phyloP scores from a whole-genome alignment of 2,888 invertebrate species.

The Troides helena region DNA sequence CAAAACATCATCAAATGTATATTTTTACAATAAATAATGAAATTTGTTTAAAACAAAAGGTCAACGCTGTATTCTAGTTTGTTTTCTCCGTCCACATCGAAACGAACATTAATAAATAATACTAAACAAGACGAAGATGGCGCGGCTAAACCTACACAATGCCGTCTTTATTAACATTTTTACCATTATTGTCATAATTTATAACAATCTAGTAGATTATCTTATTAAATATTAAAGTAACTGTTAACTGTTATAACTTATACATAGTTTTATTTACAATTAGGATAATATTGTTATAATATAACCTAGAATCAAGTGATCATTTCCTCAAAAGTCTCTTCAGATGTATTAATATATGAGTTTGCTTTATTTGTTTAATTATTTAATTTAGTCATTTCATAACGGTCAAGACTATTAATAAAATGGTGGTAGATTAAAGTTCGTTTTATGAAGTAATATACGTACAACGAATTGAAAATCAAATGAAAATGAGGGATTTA shows the following conservation, averaged over 20 bases:
- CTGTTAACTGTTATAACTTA: neutral
- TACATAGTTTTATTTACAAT: neutral
- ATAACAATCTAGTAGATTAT: neutral
- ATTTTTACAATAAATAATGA: neutral
- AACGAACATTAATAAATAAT: constrained; percentile 22
- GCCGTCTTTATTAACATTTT: constrained; percentile 14
- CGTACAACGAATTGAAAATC: too few species aligned
- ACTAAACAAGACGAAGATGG: constrained; percentile 12
- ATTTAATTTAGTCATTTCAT: too few species aligned
- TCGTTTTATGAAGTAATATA: too few species aligned
- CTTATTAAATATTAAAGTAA: neutral
- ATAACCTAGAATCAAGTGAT: neutral
- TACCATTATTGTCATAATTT: neutral
- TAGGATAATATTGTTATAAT: neutral
- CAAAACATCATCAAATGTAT: neutral
- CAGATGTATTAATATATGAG: neutral
- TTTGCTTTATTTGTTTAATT: neutral
- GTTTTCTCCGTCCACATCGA: constrained; percentile 4
- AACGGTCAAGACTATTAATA: too few species aligned
- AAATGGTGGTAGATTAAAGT: too few species aligned
- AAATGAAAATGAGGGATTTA: too few species aligned
- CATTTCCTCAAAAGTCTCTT: too few species aligned
- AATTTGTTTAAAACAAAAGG: constrained; percentile 6
- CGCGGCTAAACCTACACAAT: constrained; percentile 22
- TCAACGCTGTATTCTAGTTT: constrained; percentile 2